These are phyloP conservation scores for Microtus pennsylvanicus DNA, from an alignment of 2,113 vertebrate species.

Conservation along the genomic window DNA sequence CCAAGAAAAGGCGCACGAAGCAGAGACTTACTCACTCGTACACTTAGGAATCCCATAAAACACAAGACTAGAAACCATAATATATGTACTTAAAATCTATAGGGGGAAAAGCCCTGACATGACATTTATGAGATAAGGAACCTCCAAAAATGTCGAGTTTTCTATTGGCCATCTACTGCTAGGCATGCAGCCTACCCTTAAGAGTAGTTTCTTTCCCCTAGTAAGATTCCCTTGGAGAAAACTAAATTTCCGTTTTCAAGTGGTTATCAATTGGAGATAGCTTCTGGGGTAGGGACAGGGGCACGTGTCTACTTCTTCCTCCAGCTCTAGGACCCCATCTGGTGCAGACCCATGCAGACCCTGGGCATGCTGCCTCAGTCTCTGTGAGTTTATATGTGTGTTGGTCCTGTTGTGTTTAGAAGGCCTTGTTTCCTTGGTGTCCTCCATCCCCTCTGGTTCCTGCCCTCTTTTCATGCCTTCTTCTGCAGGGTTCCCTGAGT, in stretches of 20 bases:
- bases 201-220: background rate
- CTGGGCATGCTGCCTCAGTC: background rate
- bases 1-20: background rate
- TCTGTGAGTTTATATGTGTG: background rate
- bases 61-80: background rate
- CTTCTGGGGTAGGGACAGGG: background rate
- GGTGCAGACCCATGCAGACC: background rate
- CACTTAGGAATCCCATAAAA: background rate
- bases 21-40: background rate
- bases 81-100: background rate
- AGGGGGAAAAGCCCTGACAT: background rate
- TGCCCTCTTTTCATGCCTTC: background rate
- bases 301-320: background rate
- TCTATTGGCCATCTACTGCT: background rate
- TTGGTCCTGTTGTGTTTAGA: background rate
- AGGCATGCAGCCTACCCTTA: background rate
- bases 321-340: background rate
- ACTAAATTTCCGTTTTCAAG: background rate
- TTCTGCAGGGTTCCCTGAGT: background rate
- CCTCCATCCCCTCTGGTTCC: no score
- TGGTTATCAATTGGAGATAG: background rate
- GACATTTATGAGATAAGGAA: background rate
- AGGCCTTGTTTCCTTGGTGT: background rate
- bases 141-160: background rate
- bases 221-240: background rate